Conservation (phyloP, 2,113 vertebrate species). For the Oenanthe melanoleuca region DNA sequence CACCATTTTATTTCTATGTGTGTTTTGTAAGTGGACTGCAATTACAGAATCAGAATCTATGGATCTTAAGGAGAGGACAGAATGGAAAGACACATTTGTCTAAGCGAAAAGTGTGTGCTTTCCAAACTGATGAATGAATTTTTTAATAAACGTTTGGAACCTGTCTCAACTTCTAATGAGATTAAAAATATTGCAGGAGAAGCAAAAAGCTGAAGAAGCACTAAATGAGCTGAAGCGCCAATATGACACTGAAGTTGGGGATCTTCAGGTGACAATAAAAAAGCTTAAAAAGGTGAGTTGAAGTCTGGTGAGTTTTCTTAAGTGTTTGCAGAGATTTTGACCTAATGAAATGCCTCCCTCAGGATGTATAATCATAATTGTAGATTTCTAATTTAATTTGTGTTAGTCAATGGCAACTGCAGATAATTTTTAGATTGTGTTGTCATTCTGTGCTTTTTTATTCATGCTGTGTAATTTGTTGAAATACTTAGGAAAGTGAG, state of each 20-base stretch:
- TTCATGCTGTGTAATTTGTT: not conserved
- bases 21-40: not conserved
- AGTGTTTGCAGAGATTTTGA: not conserved
- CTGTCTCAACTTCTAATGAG: not conserved
- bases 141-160: not conserved
- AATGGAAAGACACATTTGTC: not conserved
- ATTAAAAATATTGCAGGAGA: conserved; percentile 77
- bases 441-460: not conserved
- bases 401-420: not conserved
- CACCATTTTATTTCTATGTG: not conserved
- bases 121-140: not conserved
- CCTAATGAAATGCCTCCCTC: not conserved
- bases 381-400: not conserved
- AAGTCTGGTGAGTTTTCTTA: not conserved
- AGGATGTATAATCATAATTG: not conserved
- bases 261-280: conserved; percentile 91
- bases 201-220: conserved; percentile 81
- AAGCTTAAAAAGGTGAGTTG: conserved; percentile 83
- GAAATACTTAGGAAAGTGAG: not conserved
- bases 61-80: not conserved
- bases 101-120: not conserved
- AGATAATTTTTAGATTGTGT: not conserved
- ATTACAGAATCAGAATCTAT: not conserved
- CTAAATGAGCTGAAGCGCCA: conserved; percentile 82
- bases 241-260: conserved; percentile 89